These are phyloP conservation scores for Aurelia coerulea DNA, from an alignment of 30 jellyfish, hydroid and myxozoan species.

Conservation along the genomic window DNA sequence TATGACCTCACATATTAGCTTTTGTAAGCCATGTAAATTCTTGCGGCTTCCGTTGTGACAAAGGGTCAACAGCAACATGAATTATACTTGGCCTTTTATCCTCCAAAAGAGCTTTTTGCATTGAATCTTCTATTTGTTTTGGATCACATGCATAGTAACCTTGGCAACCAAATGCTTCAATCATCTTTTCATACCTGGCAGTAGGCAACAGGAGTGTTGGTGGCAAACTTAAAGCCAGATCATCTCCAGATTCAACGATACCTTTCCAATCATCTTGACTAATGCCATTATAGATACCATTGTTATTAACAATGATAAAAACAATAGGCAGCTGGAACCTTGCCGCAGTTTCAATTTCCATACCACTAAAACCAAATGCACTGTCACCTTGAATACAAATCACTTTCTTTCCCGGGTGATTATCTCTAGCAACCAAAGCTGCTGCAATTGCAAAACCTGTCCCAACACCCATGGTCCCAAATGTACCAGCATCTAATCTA, in stretches of 20 bases:
- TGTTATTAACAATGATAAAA: slow-evolving; percentile 82
- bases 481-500: slow-evolving; percentile 90
- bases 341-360: slow-evolving; percentile 93
- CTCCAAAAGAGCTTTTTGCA: slow-evolving; percentile 61
- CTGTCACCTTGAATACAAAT: slow-evolving; percentile 94
- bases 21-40: slow-evolving; percentile 75
- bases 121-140: slow-evolving; percentile 56
- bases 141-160: slow-evolving; percentile 75
- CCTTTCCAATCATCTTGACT: slow-evolving; percentile 68
- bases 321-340: slow-evolving; percentile 83
- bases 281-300: slow-evolving; percentile 90
- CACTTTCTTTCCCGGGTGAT: slow-evolving; percentile 64
- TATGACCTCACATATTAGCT: slow-evolving; percentile 21
- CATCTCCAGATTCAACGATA: slow-evolving; percentile 51
- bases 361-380: slow-evolving; percentile 95
- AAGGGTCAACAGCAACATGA: slow-evolving; percentile 81
- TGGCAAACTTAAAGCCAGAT: slow-evolving; percentile 66
- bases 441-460: slow-evolving; percentile 94
- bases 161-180: slow-evolving; percentile 84
- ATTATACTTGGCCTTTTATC: slow-evolving; percentile 64
- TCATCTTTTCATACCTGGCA: slow-evolving; percentile 84
- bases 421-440: slow-evolving; percentile 60
- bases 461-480: slow-evolving; percentile 98
- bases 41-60: slow-evolving; percentile 78
- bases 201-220: slow-evolving; percentile 83